These are phyloP conservation scores for Sternarchorhynchus goeldii DNA, from an alignment of 2,797 vertebrate species.

Conservation along the genomic window DNA sequence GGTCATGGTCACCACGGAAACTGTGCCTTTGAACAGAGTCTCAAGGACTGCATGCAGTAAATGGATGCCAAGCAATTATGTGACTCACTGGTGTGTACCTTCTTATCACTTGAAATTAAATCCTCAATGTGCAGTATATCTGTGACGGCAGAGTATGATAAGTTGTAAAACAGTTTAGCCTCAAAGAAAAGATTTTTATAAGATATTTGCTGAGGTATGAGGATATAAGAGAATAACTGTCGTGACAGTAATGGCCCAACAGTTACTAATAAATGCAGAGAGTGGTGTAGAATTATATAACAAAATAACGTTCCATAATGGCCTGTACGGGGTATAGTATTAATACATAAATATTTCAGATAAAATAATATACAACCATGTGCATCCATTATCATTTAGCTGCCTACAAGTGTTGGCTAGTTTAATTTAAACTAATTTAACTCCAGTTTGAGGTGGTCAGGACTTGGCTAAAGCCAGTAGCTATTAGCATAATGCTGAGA, in stretches of 20 bases:
- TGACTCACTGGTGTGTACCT: slow-evolving; percentile 52
- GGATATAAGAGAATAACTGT: not conserved
- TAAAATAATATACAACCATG: not conserved
- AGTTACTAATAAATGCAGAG: not conserved
- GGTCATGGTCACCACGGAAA: slow-evolving; percentile 52
- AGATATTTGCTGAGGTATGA: not conserved
- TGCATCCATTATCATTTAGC: no score
- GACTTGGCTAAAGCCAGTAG: no score
- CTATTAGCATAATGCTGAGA: no score
- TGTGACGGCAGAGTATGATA: slow-evolving; percentile 6
- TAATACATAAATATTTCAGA: not conserved
- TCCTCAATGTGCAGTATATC: slow-evolving; percentile 34
- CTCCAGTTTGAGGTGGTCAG: no score
- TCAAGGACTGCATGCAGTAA: slow-evolving; percentile 35
- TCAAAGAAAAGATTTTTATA: slow-evolving; percentile 2
- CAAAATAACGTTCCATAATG: not conserved
- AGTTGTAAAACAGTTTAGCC: slow-evolving; percentile 18
- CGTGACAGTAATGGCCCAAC: not conserved
- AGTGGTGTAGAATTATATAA: slow-evolving; percentile 3
- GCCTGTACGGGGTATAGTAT: not conserved
- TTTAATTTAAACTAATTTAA: no score
- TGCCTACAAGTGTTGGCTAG: no score
- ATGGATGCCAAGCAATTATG: slow-evolving; percentile 53
- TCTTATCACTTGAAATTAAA: slow-evolving; percentile 44
- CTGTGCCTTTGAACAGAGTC: slow-evolving; percentile 37